These are phyloP conservation scores for Pseudococcus jackbeardsleyi DNA, from an alignment of 2,888 invertebrate genomes.

Conservation along the genomic window DNA sequence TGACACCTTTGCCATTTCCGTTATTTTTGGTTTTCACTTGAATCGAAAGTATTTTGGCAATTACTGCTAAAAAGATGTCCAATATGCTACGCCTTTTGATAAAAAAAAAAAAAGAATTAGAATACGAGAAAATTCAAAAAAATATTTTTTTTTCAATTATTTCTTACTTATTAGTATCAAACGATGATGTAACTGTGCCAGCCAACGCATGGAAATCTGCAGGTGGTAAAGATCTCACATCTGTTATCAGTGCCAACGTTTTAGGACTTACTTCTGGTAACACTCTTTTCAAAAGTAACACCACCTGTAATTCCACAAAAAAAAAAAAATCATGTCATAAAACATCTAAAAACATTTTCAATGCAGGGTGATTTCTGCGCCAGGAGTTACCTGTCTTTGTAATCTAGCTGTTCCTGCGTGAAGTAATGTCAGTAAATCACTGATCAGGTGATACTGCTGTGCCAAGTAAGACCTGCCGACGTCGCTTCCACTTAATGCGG, in stretches of 20 bases:
- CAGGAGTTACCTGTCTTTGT: conserved; percentile 82
- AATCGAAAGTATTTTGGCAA: conserved; percentile 90
- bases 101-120: background rate
- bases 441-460: conserved; percentile 86
- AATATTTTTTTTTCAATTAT: background rate
- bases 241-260: conserved; percentile 82
- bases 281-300: conserved; percentile 87
- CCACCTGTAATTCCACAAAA: conserved; percentile 76
- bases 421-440: conserved; percentile 86
- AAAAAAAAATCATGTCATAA: conserved; percentile 6
- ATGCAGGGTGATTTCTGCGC: background rate
- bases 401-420: conserved; percentile 96
- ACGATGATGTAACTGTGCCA: conserved; percentile 44
- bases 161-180: conserved; percentile 58
- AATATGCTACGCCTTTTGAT: conserved; percentile 78
- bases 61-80: conserved; percentile 90
- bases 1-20: conserved; percentile 71
- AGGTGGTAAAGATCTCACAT: conserved; percentile 75
- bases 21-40: conserved; percentile 85
- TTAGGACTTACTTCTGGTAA: conserved; percentile 91
- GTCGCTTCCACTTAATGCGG: conserved; percentile 92
- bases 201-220: conserved; percentile 52
- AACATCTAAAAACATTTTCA: background rate
- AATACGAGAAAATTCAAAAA: background rate
- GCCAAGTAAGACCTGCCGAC: conserved; percentile 92